Conservation (phyloP, 92 coral and sea anemone genomes). For the Chrysogorgia sp. region DNA sequence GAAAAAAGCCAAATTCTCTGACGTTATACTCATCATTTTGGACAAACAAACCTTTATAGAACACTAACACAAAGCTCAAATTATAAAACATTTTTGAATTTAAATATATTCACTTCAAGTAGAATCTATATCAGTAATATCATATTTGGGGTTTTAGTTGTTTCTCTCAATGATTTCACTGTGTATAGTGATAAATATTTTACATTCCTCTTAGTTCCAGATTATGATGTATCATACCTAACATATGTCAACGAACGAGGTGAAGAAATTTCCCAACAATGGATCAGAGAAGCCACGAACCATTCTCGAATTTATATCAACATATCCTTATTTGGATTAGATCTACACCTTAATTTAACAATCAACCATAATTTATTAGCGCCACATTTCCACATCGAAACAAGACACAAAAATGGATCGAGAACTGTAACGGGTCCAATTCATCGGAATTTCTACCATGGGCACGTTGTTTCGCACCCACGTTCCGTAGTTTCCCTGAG, state of each 20-base stretch:
- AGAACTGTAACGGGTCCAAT: constrained; percentile 34
- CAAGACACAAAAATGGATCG: constrained; percentile 63
- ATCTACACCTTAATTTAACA: constrained; percentile 70
- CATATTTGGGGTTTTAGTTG: background rate
- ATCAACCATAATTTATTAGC: constrained; percentile 54
- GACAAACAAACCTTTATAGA: too few species aligned
- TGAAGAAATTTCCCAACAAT: constrained; percentile 3
- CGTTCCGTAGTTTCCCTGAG: constrained; percentile 72
- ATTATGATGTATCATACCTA: constrained; percentile 22
- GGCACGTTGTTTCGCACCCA: constrained; percentile 77
- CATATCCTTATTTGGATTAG: constrained; percentile 59
- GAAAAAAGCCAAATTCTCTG: too few species aligned
- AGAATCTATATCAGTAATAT: too few species aligned
- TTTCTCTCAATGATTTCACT: too few species aligned
- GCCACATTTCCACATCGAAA: constrained; percentile 62
- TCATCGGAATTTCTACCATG: constrained; percentile 61
- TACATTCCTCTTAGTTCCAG: background rate
- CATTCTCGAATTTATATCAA: constrained; percentile 44
- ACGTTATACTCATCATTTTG: too few species aligned
- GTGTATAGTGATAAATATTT: background rate
- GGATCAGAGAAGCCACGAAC: constrained; percentile 5
- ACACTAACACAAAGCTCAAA: too few species aligned
- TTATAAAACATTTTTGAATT: background rate
- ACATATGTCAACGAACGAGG: constrained; percentile 15
- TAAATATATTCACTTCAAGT: too few species aligned